Evolutionary conservation across 2,888 invertebrate species (phyloP).

Genomic region (Acronicta psi): DNA sequence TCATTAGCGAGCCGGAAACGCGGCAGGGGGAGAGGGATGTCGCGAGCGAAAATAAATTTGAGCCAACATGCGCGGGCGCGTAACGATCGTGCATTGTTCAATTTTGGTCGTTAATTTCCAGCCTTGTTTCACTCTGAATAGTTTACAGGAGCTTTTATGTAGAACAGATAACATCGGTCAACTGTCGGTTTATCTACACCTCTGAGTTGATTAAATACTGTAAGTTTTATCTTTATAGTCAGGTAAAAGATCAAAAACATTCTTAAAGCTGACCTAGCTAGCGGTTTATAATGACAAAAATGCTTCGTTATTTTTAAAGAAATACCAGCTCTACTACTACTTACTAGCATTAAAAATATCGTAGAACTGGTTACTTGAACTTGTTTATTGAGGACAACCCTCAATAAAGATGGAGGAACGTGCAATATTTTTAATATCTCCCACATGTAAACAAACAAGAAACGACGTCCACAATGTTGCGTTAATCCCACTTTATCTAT

Average conservation of each 20-base stretch:
- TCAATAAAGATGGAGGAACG: constrained; percentile 29
- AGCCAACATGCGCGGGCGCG: constrained; percentile 61
- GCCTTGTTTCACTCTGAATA: constrained; percentile 24
- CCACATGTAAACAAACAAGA: constrained; percentile 43
- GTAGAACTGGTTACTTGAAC: constrained; percentile 19
- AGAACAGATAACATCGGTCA: constrained; percentile 15
- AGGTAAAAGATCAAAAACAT: neutral
- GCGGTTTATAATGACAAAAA: constrained; percentile 15
- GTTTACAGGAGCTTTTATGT: constrained; percentile 23
- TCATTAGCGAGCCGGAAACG: constrained; percentile 72
- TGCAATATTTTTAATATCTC: constrained; percentile 46
- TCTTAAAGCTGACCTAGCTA: constrained; percentile 23
- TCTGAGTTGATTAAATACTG: neutral
- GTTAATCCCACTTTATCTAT: constrained; percentile 61
- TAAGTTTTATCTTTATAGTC: neutral
- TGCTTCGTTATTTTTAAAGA: constrained; percentile 19
- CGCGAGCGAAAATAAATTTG: constrained; percentile 67
- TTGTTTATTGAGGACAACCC: constrained; percentile 34
- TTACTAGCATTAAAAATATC: constrained; percentile 26
- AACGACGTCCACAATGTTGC: constrained; percentile 41
- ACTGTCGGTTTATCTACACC: constrained; percentile 10
- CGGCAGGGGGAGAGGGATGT: constrained; percentile 63
- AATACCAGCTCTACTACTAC: constrained; percentile 7
- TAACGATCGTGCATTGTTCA: constrained; percentile 60
- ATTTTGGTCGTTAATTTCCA: constrained; percentile 49